A percentile compares a stretch with the other conserved stretches of the same genome.
Evolutionary conservation across 2,888 invertebrate genomes (phyloP).

Genomic region (Liopterus haemorrhoidalis): DNA sequence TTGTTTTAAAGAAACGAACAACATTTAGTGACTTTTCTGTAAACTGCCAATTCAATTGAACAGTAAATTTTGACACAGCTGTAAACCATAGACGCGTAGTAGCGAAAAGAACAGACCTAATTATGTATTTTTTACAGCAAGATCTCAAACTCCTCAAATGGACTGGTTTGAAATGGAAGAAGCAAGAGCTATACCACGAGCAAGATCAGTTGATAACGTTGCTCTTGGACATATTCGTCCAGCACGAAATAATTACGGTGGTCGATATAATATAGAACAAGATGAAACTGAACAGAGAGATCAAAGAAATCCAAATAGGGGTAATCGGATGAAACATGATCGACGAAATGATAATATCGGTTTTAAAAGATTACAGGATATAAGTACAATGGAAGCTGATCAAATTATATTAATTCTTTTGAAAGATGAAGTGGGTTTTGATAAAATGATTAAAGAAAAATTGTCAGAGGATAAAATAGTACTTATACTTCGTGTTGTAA

Average conservation of each 20-base stretch:
- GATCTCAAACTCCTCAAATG: constrained; percentile 9
- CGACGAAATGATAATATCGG: constrained; percentile 40
- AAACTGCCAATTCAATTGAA: too few species aligned
- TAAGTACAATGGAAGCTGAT: constrained; percentile 45
- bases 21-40: too few species aligned
- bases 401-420: constrained; percentile 46
- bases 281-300: not conserved
- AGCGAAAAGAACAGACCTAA: too few species aligned
- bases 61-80: too few species aligned
- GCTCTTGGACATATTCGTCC: not conserved
- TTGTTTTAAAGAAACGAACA: too few species aligned
- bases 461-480: constrained; percentile 49
- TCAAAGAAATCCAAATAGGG: not conserved
- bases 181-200: constrained; percentile 3
- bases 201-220: not conserved
- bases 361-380: constrained; percentile 46
- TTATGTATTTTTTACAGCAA: too few species aligned
- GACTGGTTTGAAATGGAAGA: constrained; percentile 10
- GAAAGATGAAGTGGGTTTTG: constrained; percentile 46
- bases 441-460: constrained; percentile 46
- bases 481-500: constrained; percentile 47
- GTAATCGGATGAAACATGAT: not conserved
- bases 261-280: constrained; percentile 9
- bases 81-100: too few species aligned
- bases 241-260: constrained; percentile 13